Evolutionary conservation across 1,140 invertebrate species (phyloP).

Genomic region (Drosophila ananassae): DNA sequence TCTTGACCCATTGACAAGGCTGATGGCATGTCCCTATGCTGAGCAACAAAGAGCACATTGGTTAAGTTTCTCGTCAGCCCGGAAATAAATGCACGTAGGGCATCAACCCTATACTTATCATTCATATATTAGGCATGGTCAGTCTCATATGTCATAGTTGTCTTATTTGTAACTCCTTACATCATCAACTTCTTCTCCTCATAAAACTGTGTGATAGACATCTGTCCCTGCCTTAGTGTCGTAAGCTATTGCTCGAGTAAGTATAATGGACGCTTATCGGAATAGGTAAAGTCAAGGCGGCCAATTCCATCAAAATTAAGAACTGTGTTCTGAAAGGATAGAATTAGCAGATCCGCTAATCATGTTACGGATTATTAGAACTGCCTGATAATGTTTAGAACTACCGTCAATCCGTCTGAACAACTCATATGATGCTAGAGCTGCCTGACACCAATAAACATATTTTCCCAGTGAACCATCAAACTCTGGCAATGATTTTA

Average conservation of each 20-base stretch:
- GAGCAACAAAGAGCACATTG: no score
- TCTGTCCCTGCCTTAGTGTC: background rate
- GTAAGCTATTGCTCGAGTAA: slow-evolving; percentile 33
- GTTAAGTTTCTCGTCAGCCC: no score
- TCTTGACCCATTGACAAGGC: no score
- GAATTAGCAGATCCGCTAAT: slow-evolving; percentile 34
- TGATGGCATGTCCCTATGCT: no score
- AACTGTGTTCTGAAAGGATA: slow-evolving; percentile 30
- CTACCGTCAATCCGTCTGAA: slow-evolving; percentile 22
- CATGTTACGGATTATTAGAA: slow-evolving; percentile 35
- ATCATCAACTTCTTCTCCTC: no score
- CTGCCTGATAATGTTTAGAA: no score
- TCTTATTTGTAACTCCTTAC: no score
- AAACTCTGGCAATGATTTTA: slow-evolving; percentile 15
- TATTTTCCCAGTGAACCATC: slow-evolving; percentile 25
- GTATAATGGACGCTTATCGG: slow-evolving; percentile 36
- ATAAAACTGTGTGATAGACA: no score
- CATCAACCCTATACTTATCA: no score
- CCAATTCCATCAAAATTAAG: slow-evolving; percentile 19
- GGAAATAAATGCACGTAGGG: no score
- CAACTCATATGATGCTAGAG: slow-evolving; percentile 16
- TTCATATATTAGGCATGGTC: no score
- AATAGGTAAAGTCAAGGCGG: slow-evolving; percentile 13
- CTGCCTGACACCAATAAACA: slow-evolving; percentile 42
- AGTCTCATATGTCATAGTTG: no score